Evolutionary conservation across 2,113 vertebrate species (phyloP).

Genomic region (Phyllostomus discolor): DNA sequence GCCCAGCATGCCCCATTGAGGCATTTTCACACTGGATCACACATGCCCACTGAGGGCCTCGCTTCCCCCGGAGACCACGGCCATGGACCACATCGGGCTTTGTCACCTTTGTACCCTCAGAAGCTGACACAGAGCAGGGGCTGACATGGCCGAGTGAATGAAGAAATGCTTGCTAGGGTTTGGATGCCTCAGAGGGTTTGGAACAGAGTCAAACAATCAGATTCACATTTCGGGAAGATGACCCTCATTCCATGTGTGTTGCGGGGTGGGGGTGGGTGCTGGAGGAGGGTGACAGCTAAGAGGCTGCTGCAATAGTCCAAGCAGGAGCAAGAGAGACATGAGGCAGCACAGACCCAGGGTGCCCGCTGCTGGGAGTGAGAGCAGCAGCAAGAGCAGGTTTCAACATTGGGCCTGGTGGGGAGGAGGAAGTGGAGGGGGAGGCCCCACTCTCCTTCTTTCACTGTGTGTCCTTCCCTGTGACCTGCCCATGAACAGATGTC

Average conservation of each 20-base stretch:
- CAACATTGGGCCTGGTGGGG: background rate
- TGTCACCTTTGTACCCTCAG: background rate
- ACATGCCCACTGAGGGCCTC: background rate
- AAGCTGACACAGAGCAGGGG: background rate
- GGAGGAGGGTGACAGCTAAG: background rate
- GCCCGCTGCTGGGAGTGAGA: background rate
- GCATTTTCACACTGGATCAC: background rate
- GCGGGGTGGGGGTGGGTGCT: fast-evolving
- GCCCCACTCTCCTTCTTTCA: background rate
- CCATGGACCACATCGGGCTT: background rate
- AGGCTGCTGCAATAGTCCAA: background rate
- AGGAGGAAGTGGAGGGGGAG: background rate
- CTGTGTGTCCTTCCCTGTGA: background rate
- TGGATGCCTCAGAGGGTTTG: background rate
- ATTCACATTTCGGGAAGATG: background rate
- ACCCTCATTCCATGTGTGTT: background rate
- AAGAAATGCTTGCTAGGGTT: background rate
- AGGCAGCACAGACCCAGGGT: background rate
- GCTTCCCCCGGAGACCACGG: fast-evolving
- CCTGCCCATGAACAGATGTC: no score
- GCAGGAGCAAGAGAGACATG: background rate
- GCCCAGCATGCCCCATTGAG: fast-evolving
- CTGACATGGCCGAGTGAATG: background rate
- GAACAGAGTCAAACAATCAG: background rate
- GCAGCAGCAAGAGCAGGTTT: background rate